Base-by-base conservation (phyloP, 2,888 invertebrate genomes). In the Criorhina ranunculi region DNA sequence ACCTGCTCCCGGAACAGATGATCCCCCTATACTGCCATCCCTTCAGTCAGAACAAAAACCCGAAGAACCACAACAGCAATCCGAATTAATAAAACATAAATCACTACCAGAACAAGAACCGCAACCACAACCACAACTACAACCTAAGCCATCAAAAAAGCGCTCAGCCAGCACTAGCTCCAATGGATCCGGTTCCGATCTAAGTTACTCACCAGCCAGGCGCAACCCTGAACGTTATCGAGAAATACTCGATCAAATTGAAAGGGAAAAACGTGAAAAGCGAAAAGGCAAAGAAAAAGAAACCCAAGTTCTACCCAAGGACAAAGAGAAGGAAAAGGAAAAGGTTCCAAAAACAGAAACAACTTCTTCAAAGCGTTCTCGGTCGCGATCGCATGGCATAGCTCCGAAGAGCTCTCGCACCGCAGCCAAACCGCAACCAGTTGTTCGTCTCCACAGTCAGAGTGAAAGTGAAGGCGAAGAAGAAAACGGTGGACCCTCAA, bases 141-240 rank as follows among this genome's bases (percentile, higher is more conserved):
- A 24, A 17, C 8, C 49, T 24, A 72, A 60, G 31, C n/a, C 77
- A 0, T 31, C 42, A 17, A 82, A 79, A 57, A 78, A 80, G 7
- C 87, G 46, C 0, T 90, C 91, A 24, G 91, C 91, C 59, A 92
- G 92, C 1, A 91, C 91, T 5, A 85, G 70, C 15, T 70, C 59
- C 5, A 69, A 51, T 53, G 85, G 9, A 5, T 85, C 85, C 1
- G 80, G 70, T 7, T 93, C 92, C 12, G 93, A 93, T 70, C 90
- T 95, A 60, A 95, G 95, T 87, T 95, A 95, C 88, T 95, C 95
- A 0, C 95, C 95, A 0, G 94, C 95, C 0, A 93, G 94, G 1
- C 93, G 94, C 12, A 94, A 95, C 90, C 95, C 95, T 0, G 95
- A 95, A 88, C 93, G 95, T 0, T 95, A 95, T 89, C 93, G 93